Base-by-base conservation (phyloP, 2,113 vertebrate genomes). In the Vicugna pacos region DNA sequence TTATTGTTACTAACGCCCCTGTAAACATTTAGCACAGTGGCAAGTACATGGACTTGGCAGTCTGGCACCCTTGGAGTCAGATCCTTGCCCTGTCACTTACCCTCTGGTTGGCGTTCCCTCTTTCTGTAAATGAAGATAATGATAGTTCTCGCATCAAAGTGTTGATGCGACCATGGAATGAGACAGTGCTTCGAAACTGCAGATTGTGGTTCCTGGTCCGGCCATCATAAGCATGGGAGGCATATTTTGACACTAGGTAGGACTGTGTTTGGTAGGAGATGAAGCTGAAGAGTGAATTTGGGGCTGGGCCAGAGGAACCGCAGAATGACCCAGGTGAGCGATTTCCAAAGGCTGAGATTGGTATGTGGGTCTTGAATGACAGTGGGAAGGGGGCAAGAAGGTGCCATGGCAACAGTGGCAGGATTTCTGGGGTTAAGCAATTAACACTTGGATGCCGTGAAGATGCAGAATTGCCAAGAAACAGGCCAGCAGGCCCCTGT, bases 381-480 rank as follows among this genome's bases (percentile, higher is more conserved):
- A 46, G 24, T 70, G 64, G 30, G 32, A 82, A 76, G 67, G 65
- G 62, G 32, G 64, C 32, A 26, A 22, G 70, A 32, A 93, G 65
- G 42, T 60, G 17, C 64, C 70, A 32, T 35, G 75, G 38, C 24
- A 88, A 35, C 42, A 56, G 26, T 19, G 50, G 73, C 38, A 86
- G 72, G 62, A 38, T 89, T 89, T 85, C 67, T 69, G 54, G 62
- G 56, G 60, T 46, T 79, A 83, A 50, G 62, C 73, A 89, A 30
- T 93, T 89, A 94, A 83, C 90, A 95, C 1, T 52, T 72, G 58
- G 48, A 87, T 32, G 11, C 28, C 13, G 8, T 0, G 17, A 46
- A 73, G 56, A 56, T 26, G 69, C 80, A 80, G 76, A 72, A 48
- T 32, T 84, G 62, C 91, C 38, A 70, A 87, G 90, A 91, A 52